A percentile compares a stretch with the other conserved stretches of the same genome.
Conservation (phyloP, 2,113 vertebrate species). For the Actinemys pallida region DNA sequence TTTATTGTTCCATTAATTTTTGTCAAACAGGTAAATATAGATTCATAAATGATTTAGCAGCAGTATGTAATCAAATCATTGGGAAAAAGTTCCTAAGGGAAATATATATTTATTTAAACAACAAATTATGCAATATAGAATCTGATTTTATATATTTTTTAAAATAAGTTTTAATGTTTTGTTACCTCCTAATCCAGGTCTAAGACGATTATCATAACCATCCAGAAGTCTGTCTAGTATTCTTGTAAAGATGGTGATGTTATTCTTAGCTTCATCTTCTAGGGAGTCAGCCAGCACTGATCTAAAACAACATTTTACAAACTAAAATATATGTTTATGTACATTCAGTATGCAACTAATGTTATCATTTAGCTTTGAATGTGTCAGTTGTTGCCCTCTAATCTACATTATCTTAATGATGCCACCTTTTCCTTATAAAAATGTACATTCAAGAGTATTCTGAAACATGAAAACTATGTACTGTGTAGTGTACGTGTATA, state of each 20-base stretch:
- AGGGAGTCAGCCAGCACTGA: conserved; percentile 88
- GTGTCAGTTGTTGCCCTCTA: background rate
- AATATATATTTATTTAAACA: conserved; percentile 37
- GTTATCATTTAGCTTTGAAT: background rate
- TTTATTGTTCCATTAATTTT: conserved; percentile 34
- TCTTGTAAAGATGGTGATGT: conserved; percentile 98
- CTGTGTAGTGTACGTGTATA: background rate
- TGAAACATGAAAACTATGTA: background rate
- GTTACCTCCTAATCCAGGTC: conserved; percentile 98
- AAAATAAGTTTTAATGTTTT: conserved; percentile 55
- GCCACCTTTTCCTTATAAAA: background rate
- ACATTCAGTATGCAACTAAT: conserved; percentile 17
- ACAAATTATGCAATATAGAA: conserved; percentile 46
- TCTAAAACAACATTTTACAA: conserved; percentile 85
- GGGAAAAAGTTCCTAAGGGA: background rate
- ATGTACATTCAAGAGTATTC: background rate
- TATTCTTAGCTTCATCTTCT: conserved; percentile 96
- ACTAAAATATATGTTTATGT: conserved; percentile 28
- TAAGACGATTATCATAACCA: conserved; percentile 98
- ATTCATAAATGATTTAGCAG: conserved; percentile 69
- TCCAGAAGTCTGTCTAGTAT: conserved; percentile 99
- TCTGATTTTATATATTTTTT: background rate
- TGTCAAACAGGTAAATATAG: conserved; percentile 42
- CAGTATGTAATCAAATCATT: conserved; percentile 34
- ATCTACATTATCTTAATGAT: background rate